Conservation (phyloP, 2,888 invertebrate genomes). For the Epirrhoe alternata region DNA sequence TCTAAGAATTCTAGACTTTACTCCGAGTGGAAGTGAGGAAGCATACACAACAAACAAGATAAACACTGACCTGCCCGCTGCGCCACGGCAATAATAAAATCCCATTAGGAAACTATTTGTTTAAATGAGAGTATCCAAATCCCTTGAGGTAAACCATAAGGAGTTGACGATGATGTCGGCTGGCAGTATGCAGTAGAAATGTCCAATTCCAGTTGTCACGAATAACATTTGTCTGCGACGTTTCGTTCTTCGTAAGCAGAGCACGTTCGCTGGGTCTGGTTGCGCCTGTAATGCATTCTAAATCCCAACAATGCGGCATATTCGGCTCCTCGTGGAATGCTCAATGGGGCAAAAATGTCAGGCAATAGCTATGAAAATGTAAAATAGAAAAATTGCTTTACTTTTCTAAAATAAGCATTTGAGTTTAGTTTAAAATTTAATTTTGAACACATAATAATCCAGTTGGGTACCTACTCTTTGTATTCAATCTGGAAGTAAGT, state of each 20-base stretch:
- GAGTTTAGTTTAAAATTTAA: neutral
- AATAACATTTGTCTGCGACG: conserved; percentile 37
- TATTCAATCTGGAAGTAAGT: no score
- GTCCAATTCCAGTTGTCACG: conserved; percentile 26
- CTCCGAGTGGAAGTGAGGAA: no score
- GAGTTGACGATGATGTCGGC: neutral
- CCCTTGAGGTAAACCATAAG: no score
- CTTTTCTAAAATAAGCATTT: neutral
- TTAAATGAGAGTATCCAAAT: no score
- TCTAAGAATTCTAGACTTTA: no score
- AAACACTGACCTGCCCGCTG: no score
- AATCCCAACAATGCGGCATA: conserved; percentile 36
- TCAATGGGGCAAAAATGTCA: conserved; percentile 18
- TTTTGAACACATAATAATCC: no score
- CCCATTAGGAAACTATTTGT: no score
- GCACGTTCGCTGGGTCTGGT: conserved; percentile 41
- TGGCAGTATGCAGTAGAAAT: neutral
- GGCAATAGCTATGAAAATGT: neutral
- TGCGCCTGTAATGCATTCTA: conserved; percentile 42
- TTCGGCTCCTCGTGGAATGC: conserved; percentile 25
- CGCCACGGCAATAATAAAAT: no score
- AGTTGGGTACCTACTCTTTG: no score
- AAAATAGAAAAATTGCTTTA: neutral
- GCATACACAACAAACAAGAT: no score
- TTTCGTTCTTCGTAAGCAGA: conserved; percentile 36